These are phyloP conservation scores for Spongia lamella DNA, from an alignment of 37 sponge, comb jelly and placozoan genomes.

Conservation along the genomic window DNA sequence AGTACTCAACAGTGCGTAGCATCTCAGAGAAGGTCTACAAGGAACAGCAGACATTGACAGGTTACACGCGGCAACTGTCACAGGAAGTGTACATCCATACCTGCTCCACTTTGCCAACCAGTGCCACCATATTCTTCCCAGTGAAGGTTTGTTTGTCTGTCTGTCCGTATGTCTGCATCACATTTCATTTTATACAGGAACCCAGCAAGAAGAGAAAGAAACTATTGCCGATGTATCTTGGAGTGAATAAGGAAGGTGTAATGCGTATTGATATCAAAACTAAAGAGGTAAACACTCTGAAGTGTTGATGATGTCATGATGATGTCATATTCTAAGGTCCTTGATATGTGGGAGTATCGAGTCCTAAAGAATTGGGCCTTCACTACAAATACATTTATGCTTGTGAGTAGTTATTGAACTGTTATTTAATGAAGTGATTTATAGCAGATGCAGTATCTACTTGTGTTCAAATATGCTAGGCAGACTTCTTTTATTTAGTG, in stretches of 20 bases:
- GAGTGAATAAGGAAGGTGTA: constrained; percentile 38
- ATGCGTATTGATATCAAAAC: constrained; percentile 54
- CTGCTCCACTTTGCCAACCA: constrained; percentile 31
- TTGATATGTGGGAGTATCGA: constrained; percentile 68
- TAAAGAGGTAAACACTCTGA: constrained; percentile 40
- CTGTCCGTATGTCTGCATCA: neutral
- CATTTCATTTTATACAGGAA: constrained; percentile 40
- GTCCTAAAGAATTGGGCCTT: constrained; percentile 83
- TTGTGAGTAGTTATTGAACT: constrained; percentile 69
- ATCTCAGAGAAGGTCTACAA: constrained; percentile 68
- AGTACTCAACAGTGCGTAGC: constrained; percentile 50
- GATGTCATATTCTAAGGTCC: constrained; percentile 14
- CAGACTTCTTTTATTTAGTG: too few relatives aligned
- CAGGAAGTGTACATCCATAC: constrained; percentile 44
- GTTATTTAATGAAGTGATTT: too few relatives aligned
- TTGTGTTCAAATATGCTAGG: too few relatives aligned
- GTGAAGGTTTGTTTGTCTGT: constrained; percentile 36
- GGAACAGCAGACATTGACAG: constrained; percentile 46
- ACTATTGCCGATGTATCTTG: constrained; percentile 55
- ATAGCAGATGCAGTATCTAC: too few relatives aligned
- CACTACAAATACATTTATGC: constrained; percentile 56
- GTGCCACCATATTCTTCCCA: constrained; percentile 67
- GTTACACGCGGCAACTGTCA: constrained; percentile 26
- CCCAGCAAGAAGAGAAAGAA: constrained; percentile 61
- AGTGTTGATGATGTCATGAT: too few relatives aligned